Evolutionary conservation across 2,113 vertebrate species (phyloP), one percentile per base, ranked within the genome.

Genomic region (Odontophorus gujanensis): DNA sequence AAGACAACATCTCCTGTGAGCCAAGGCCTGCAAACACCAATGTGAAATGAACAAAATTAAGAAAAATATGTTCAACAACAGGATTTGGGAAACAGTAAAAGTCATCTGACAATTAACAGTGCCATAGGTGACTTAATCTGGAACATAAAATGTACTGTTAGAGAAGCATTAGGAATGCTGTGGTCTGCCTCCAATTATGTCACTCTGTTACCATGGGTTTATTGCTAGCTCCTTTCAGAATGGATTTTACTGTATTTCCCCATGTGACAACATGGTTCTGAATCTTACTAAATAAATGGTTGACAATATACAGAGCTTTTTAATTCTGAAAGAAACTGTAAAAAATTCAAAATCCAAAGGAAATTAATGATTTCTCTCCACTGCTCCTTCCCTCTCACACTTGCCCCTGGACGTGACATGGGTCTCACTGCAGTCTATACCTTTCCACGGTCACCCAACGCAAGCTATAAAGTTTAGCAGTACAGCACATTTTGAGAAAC

Each of bases 41-140:
- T 0, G 0, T 63, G 57, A 86, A 92, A 81, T 88, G 69, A 79
- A 77, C 73, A 75, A 63, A 92, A 92, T 28, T n/a, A 74, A 66
- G n/a, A 90, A 86, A 90, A 95, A 85, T 36, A 16, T 40, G 68
- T 88, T 88, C 65, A 93, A 57, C 55, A 86, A 69, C 22, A 80
- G 8, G 42, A 90, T 91, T 85, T 85, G 42, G 19, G 83, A 77
- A 93, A 89, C 4, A 62, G n/a, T 63, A 67, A 77, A 77, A 80
- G 11, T 42, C 51, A 57, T 67, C 21, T 80, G 72, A 47, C 61
- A 91, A 55, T 76, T 82, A 73, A 69, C 58, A 50, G 66, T 92
- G 58, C 81, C 90, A 90, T 75, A 84, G 30, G 75, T 59, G 36
- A 81, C 84, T 80, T 92, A 81, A 94, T 50, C 45, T 61, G 74